Evolutionary conservation across 1,140 invertebrate genomes (phyloP), one percentile per base, ranked within the genome.

Genomic region (Odontomachus brunneus): DNA sequence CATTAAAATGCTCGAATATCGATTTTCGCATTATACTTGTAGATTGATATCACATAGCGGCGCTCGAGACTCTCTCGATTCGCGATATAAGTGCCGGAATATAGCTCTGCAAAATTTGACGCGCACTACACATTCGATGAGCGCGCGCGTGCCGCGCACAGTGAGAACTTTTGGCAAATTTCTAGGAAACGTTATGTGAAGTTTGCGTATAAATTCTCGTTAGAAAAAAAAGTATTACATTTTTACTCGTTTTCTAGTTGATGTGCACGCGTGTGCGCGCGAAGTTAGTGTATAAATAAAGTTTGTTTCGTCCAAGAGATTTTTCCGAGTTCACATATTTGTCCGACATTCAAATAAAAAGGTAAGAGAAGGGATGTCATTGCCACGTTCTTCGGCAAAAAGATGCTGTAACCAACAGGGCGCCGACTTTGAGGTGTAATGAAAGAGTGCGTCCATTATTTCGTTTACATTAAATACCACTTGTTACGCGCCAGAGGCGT

Each of bases 251-350:
- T 57, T 80, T 48, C 63, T 19, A 7, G 75, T 78, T 53, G 60
- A 44, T 7, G 38, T 44, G 9, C 38, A 19, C 33, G 26, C 26
- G 9, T 7, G 44, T 22, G n/a, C 26, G 51, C 49, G 22, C 14
- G 26, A 80, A 80, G 65, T 80, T 80, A 29, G 62, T 38, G 12
- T 69, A 80, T 57, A 80, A 80, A 80, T 80, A 69, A 69, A 22
- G 51, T 80, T 57, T 80, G 65, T 80, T 80, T 57, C 69, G 65
- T 80, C 11, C 33, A 24, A 57, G 65, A 19, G 12, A 69, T 80
- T 80, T 69, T 67, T 57, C 22, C 24, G 33, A 69, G 29, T 51
- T 69, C 53, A n/a, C n/a, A 19, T 22, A 80, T 44, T 80, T 80
- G 62, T 80, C 66, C 57, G 51, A n/a, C 51, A 69, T 69, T 80